Evolutionary conservation across 2,113 vertebrate genomes (phyloP).

Genomic region (Heterochromis multidens): DNA sequence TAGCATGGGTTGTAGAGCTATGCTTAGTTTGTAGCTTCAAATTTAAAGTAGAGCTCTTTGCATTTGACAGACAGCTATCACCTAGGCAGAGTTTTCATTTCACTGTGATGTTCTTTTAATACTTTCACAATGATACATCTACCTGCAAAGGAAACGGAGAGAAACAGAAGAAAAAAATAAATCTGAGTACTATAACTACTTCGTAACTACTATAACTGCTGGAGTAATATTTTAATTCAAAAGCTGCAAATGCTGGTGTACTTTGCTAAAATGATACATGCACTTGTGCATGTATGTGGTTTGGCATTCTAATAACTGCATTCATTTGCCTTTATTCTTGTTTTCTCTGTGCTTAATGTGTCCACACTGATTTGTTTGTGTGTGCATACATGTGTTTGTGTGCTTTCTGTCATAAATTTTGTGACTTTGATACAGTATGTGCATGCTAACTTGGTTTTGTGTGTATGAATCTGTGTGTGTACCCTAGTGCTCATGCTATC

Average conservation of each 20-base stretch:
- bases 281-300: neutral
- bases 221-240: neutral
- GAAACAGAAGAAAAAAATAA: too few relatives aligned
- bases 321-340: neutral
- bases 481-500: constrained; percentile 13
- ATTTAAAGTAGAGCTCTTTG: neutral
- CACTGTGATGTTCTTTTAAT: neutral
- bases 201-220: neutral
- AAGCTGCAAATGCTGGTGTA: neutral
- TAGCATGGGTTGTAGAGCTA: too few relatives aligned
- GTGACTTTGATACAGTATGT: neutral
- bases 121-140: neutral
- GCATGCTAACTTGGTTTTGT: neutral
- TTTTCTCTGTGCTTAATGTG: neutral
- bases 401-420: neutral
- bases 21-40: too few relatives aligned
- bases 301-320: neutral
- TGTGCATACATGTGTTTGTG: neutral
- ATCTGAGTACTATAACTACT: neutral
- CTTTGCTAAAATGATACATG: neutral
- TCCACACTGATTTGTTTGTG: neutral
- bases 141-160: neutral
- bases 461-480: neutral
- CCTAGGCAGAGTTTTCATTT: neutral
- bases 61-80: neutral